A percentile compares a stretch with the other conserved stretches of the same genome.
phyloP scores from a whole-genome alignment of 1,140 invertebrate species.

The Neuroterus valhalla region DNA sequence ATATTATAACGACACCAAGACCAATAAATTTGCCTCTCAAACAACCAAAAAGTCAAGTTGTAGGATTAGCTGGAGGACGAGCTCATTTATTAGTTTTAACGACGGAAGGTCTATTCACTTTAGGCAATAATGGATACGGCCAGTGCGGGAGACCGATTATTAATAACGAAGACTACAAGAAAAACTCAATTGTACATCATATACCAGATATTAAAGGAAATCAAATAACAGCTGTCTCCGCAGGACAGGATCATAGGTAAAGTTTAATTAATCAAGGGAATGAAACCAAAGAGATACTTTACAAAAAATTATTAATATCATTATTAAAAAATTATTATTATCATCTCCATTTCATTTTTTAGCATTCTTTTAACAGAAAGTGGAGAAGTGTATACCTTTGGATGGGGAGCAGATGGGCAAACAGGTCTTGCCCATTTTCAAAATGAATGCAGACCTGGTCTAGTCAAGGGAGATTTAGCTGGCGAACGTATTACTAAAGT shows the following conservation, averaged over 20 bases:
- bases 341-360: slow-evolving; percentile 35
- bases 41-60: slow-evolving; percentile 75
- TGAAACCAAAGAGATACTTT: slow-evolving; percentile 8
- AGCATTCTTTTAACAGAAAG: slow-evolving; percentile 88
- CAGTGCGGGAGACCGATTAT: slow-evolving; percentile 93
- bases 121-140: slow-evolving; percentile 96
- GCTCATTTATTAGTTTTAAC: slow-evolving; percentile 91
- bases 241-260: slow-evolving; percentile 91
- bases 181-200: slow-evolving; percentile 80
- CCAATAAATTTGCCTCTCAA: slow-evolving; percentile 84
- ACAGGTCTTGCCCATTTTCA: slow-evolving; percentile 87
- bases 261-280: slow-evolving; percentile 35
- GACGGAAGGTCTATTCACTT: slow-evolving; percentile 85
- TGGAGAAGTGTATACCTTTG: slow-evolving; percentile 91
- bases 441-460: slow-evolving; percentile 77
- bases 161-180: slow-evolving; percentile 84
- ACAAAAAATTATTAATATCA: too few relatives aligned
- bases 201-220: slow-evolving; percentile 80
- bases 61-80: slow-evolving; percentile 86
- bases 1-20: slow-evolving; percentile 84
- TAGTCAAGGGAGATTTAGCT: slow-evolving; percentile 88
- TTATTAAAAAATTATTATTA: too few relatives aligned
- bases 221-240: slow-evolving; percentile 79
- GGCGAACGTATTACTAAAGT: slow-evolving; percentile 89
- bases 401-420: slow-evolving; percentile 96